Evolutionary conservation across 2,888 invertebrate genomes (phyloP), one percentile per base, ranked within the genome.

Genomic region (Cryptocheilus praepositus): DNA sequence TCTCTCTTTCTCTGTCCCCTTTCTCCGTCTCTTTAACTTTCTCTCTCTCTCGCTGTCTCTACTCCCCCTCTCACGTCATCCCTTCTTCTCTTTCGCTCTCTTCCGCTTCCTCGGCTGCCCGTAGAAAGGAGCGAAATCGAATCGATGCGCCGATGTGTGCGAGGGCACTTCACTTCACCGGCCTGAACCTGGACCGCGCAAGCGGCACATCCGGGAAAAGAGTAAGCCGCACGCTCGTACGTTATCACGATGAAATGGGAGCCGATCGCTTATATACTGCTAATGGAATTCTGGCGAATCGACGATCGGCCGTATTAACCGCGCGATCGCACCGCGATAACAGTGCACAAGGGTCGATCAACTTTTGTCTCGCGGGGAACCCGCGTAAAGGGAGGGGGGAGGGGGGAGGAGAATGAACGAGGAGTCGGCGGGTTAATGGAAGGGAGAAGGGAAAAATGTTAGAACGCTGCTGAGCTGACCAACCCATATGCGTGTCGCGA

Each of bases 161-260:
- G 19, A 66, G 53, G n/a, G 57, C 65, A 61, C 67, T 66, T 63
- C 57, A 51, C 11, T 25, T 49, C 53, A n/a, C 45, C 28, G 19
- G 44, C n/a, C 2, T 4, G n/a, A n/a, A n/a, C n/a, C n/a, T 5
- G 28, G 15, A 25, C n/a, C 54, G 49, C 57, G 61, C 53, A 45
- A 62, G 61, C 57, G 54, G 36, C 36, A 36, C 36, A 36, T 36
- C 36, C 7, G 11, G 45, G 71, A 58, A 65, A 61, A 52, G 51
- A 45, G 53, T 44, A 21, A 44, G 22, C 36, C 21, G 25, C 36
- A 5, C 59, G 52, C 44, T 21, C 53, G 43, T 64, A 44, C 55
- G 61, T 67, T 73, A 73, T 73, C 70, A 62, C 61, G 56, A 70
- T 70, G 63, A 64, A 70, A 70, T 66, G 58, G 60, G 44, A 63